These are phyloP conservation scores for Troilus luridus DNA, from an alignment of 2,888 invertebrate species.

Conservation along the genomic window DNA sequence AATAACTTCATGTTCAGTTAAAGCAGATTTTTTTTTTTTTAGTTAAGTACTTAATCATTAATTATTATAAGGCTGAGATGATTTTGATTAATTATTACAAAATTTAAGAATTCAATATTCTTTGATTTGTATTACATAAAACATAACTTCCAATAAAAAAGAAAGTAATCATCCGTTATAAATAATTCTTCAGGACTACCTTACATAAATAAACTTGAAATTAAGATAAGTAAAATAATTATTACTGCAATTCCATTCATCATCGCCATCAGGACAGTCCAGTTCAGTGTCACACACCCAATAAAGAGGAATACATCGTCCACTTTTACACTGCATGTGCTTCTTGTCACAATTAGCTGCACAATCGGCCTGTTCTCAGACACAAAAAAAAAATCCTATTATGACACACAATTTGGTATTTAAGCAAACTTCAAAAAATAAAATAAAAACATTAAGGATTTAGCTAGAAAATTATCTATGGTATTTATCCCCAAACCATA, in stretches of 20 bases:
- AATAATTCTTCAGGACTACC: neutral
- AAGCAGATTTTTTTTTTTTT: too few relatives aligned
- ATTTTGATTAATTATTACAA: too few relatives aligned
- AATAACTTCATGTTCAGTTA: too few relatives aligned
- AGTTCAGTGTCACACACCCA: conserved; percentile 77
- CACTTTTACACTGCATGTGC: conserved; percentile 74
- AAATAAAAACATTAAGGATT: neutral
- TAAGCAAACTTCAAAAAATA: neutral
- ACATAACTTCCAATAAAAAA: neutral
- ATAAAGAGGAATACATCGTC: conserved; percentile 76
- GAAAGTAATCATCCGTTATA: neutral
- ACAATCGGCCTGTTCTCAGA: conserved; percentile 68
- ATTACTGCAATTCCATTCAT: conserved; percentile 58
- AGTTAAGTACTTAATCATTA: too few relatives aligned
- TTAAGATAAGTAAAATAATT: neutral
- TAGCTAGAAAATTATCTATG: neutral
- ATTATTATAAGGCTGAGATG: too few relatives aligned
- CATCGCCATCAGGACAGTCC: conserved; percentile 72
- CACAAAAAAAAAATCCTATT: conserved; percentile 51
- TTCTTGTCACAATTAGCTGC: conserved; percentile 71
- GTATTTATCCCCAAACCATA: too few relatives aligned
- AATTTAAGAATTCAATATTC: neutral
- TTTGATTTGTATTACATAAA: neutral
- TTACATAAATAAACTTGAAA: neutral
- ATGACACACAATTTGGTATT: neutral